Percentiles rank a stretch among this genome's conserved stretches.
Evolutionary conservation across 2,113 vertebrate genomes (phyloP).

Genomic region (Lagopus muta): DNA sequence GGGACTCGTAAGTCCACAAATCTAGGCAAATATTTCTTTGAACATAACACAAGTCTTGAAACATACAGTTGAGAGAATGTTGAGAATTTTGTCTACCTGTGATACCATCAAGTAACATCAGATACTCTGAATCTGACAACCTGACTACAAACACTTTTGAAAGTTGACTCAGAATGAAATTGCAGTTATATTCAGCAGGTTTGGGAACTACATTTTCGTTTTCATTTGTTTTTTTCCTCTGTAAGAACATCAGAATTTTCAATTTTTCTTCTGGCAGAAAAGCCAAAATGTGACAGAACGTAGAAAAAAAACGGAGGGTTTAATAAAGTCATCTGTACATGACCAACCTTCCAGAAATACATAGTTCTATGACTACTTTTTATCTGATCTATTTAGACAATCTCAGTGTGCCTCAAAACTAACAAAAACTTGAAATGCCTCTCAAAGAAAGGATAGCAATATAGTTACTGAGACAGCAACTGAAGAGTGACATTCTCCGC

Average conservation of each 20-base stretch:
- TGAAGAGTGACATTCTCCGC: background rate
- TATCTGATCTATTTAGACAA: background rate
- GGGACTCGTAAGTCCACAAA: rapidly evolving
- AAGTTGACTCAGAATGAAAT: background rate
- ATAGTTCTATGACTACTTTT: background rate
- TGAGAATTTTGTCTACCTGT: background rate
- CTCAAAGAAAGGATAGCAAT: background rate
- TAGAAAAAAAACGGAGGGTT: background rate
- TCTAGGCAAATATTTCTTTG: background rate
- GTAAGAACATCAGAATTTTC: background rate
- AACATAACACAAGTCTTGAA: background rate
- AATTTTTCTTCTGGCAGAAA: background rate
- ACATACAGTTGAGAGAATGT: background rate
- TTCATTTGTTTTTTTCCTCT: background rate
- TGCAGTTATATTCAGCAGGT: background rate
- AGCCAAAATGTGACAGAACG: background rate
- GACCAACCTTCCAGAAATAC: background rate
- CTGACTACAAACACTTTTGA: background rate
- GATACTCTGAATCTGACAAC: background rate
- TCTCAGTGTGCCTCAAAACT: background rate
- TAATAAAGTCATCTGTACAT: background rate
- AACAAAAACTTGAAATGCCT: background rate
- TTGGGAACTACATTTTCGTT: background rate
- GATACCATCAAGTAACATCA: background rate
- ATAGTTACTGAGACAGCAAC: background rate